Conservation (phyloP, 2,888 invertebrate species). For the Idaea biselata region DNA sequence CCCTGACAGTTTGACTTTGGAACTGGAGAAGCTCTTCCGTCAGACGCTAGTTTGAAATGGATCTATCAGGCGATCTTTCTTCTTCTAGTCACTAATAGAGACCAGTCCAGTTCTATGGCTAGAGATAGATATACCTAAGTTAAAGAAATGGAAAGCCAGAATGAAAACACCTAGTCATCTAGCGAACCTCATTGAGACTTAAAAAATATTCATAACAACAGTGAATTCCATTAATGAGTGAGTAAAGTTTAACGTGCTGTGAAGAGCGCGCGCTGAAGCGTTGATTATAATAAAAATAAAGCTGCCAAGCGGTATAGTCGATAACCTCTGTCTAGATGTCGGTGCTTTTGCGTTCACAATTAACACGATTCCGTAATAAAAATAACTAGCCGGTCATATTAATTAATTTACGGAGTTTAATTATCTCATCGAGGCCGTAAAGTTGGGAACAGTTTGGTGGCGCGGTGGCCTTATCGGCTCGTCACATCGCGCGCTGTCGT, state of each 20-base stretch:
- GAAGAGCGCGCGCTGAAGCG: slow-evolving; percentile 27
- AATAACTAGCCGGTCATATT: slow-evolving; percentile 64
- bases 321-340: slow-evolving; percentile 38
- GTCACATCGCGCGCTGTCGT: slow-evolving; percentile 55
- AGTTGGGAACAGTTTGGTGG: slow-evolving; percentile 62
- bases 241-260: slow-evolving; percentile 28
- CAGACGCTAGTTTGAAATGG: too few species aligned
- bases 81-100: too few species aligned
- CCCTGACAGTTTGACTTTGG: too few species aligned
- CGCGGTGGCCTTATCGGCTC: slow-evolving; percentile 60
- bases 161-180: neutral
- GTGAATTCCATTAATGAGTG: slow-evolving; percentile 21
- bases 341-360: slow-evolving; percentile 55
- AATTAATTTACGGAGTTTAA: slow-evolving; percentile 76
- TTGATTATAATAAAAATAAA: slow-evolving; percentile 22
- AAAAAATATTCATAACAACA: slow-evolving; percentile 22
- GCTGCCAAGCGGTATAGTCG: slow-evolving; percentile 15
- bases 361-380: slow-evolving; percentile 63
- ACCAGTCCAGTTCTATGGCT: too few species aligned
- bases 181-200: neutral
- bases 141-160: too few species aligned
- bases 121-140: too few species aligned
- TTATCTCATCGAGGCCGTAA: slow-evolving; percentile 71
- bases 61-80: too few species aligned
- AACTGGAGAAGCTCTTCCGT: too few species aligned